phyloP scores from a whole-genome alignment of 1,140 invertebrate species.

The Drosophila trapezifrons region DNA sequence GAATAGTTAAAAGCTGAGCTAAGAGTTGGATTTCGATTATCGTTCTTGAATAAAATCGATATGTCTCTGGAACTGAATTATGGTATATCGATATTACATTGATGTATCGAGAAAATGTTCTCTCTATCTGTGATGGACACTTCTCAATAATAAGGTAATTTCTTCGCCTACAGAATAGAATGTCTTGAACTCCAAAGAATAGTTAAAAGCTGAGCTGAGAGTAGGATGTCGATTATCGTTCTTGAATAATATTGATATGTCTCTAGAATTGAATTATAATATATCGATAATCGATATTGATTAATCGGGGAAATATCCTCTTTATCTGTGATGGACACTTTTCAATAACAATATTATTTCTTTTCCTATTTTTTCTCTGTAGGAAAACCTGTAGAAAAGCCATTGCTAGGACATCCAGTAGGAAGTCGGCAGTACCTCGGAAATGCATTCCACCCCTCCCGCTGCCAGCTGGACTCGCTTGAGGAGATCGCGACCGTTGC shows the following conservation, averaged over 20 bases:
- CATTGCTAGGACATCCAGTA: conserved; percentile 30
- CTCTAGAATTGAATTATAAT: too few relatives aligned
- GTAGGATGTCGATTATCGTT: too few relatives aligned
- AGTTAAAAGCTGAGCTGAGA: too few relatives aligned
- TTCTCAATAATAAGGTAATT: not conserved
- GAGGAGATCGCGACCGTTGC: conserved; percentile 54
- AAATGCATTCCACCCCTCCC: conserved; percentile 24
- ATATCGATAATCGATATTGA: too few relatives aligned
- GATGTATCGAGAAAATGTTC: not conserved
- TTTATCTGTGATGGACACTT: not conserved
- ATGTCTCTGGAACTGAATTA: too few relatives aligned
- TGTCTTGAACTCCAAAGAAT: too few relatives aligned
- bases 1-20: too few relatives aligned
- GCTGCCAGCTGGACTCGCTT: conserved; percentile 51
- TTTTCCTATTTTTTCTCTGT: not conserved
- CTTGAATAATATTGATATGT: too few relatives aligned
- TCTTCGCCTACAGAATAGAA: not conserved
- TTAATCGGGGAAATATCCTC: not conserved
- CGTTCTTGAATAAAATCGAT: too few relatives aligned
- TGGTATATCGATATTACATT: too few relatives aligned
- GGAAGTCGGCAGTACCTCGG: not conserved
- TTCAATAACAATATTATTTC: not conserved
- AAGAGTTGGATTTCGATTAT: too few relatives aligned
- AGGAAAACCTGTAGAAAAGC: conserved; percentile 4
- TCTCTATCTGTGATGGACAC: not conserved